Evolutionary conservation across 2,797 vertebrate species (phyloP).

Genomic region (Squalus acanthias): DNA sequence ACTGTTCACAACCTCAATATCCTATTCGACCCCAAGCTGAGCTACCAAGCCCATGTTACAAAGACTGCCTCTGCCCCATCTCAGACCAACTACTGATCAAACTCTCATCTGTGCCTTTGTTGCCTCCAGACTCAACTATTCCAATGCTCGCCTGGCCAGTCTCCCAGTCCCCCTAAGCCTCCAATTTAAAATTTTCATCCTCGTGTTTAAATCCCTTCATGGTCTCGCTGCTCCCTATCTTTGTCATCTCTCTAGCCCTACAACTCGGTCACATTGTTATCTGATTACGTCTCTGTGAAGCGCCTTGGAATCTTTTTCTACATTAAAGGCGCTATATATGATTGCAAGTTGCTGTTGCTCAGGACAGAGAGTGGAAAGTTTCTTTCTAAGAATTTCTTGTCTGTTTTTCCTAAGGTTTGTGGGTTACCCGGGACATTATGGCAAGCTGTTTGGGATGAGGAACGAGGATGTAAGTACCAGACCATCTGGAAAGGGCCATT

Average conservation of each 20-base stretch:
- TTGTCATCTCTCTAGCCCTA: neutral
- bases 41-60: too few relatives aligned
- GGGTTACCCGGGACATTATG: slow-evolving; percentile 69
- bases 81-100: too few relatives aligned
- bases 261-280: too few relatives aligned
- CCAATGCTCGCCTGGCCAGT: neutral
- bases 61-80: too few relatives aligned
- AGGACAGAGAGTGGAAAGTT: neutral
- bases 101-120: too few relatives aligned
- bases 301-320: neutral
- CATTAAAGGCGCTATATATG: neutral
- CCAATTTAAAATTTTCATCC: neutral
- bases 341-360: neutral
- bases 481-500: neutral
- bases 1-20: too few relatives aligned
- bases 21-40: too few relatives aligned
- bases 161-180: neutral
- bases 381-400: neutral
- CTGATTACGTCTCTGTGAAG: neutral
- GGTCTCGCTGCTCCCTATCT: neutral
- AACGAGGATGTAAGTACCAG: slow-evolving; percentile 67
- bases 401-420: slow-evolving; percentile 57
- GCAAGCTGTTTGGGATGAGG: slow-evolving; percentile 68
- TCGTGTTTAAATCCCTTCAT: neutral
- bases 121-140: neutral